Percentiles rank a stretch among this genome's conserved stretches.
Evolutionary conservation across 2,113 vertebrate genomes (phyloP).

Genomic region (Meleagris gallopavo): DNA sequence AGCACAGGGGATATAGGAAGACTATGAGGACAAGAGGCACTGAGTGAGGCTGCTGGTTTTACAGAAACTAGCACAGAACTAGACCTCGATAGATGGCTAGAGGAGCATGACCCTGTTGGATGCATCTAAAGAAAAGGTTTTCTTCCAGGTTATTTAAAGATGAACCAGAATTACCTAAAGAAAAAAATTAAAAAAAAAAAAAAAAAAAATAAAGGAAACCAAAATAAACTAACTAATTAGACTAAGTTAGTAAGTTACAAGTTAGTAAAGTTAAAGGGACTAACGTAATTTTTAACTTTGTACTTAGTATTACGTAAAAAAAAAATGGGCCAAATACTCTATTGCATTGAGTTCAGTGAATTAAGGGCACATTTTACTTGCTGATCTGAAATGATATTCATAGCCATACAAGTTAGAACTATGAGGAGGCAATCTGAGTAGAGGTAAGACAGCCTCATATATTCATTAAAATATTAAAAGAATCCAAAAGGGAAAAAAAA

Average conservation of each 20-base stretch:
- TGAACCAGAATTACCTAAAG: background rate
- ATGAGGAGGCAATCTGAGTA: background rate
- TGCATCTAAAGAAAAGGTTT: background rate
- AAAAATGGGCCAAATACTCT: background rate
- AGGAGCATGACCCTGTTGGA: background rate
- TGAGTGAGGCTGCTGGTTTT: fast-evolving
- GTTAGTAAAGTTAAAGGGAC: too few species aligned
- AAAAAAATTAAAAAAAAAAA: too few species aligned
- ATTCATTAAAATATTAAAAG: background rate
- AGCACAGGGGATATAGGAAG: fast-evolving
- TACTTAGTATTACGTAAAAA: too few species aligned
- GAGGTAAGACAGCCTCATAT: background rate
- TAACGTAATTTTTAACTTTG: too few species aligned
- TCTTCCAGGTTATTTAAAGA: background rate
- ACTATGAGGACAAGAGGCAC: background rate
- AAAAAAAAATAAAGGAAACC: too few species aligned
- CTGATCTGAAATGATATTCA: background rate
- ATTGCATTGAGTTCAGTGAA: background rate
- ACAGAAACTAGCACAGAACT: background rate
- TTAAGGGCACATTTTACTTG: background rate
- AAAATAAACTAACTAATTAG: too few species aligned
- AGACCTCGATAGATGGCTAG: background rate
- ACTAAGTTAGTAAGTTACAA: too few species aligned
- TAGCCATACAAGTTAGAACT: background rate
- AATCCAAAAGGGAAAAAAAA: background rate